A percentile compares a stretch with the other conserved stretches of the same genome.
Evolutionary conservation across 2,797 vertebrate species (phyloP).

Genomic region (Girardinus metallicus): DNA sequence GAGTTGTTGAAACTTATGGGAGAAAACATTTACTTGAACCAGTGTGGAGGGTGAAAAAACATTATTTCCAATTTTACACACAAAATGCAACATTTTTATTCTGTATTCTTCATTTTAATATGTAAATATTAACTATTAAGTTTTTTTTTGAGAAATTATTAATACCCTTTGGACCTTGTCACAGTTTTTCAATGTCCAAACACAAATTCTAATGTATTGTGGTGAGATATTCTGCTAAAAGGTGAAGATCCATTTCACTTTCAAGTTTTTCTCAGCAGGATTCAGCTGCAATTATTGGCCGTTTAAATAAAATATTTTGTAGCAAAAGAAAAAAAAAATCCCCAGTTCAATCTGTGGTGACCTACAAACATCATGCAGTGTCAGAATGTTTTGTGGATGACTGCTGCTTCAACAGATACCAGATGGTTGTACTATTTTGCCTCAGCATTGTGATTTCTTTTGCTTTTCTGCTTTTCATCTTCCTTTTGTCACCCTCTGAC

Average conservation of each 20-base stretch:
- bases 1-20: neutral
- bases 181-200: neutral
- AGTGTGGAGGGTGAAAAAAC: neutral
- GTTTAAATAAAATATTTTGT: neutral
- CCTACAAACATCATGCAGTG: neutral
- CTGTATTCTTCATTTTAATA: neutral
- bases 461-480: neutral
- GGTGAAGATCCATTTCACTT: neutral
- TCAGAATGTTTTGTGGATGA: neutral
- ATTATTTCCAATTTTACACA: neutral
- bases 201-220: neutral
- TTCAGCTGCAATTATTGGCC: neutral
- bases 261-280: neutral
- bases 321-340: neutral
- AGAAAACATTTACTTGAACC: neutral
- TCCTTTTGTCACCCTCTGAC: neutral
- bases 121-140: neutral
- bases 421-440: neutral
- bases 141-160: neutral
- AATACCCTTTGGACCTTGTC: neutral
- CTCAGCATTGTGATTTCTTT: neutral
- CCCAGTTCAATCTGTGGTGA: neutral
- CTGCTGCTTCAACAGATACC: neutral
- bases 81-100: neutral
- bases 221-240: neutral